These are phyloP conservation scores for Cavia aperea DNA, from an alignment of 2,113 vertebrate genomes.

Conservation along the genomic window DNA sequence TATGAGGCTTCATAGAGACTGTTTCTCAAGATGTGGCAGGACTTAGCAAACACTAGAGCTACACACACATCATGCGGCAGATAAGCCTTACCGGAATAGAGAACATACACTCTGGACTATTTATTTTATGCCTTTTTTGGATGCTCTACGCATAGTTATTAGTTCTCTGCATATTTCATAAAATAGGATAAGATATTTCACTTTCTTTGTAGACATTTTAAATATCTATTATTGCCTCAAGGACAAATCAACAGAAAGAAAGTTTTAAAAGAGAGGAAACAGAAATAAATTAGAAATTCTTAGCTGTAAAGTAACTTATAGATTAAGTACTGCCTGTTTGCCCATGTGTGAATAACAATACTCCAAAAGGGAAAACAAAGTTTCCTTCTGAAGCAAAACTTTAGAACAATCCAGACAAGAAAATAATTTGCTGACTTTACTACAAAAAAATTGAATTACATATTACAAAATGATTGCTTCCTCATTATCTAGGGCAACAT, in stretches of 20 bases:
- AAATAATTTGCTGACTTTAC: slow-evolving; percentile 29
- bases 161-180: not conserved
- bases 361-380: not conserved
- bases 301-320: not conserved
- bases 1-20: not conserved
- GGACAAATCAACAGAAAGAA: not conserved
- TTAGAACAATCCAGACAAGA: slow-evolving; percentile 9
- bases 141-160: not conserved
- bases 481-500: slow-evolving; percentile 5
- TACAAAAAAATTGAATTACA: slow-evolving; percentile 42
- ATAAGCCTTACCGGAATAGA: not conserved
- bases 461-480: slow-evolving; percentile 2
- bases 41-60: not conserved
- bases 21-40: not conserved
- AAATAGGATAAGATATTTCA: not conserved
- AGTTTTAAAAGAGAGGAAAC: not conserved
- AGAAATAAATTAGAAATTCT: not conserved
- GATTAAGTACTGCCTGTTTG: not conserved
- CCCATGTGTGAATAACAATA: not conserved
- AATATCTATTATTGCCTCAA: not conserved
- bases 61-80: not conserved
- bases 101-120: not conserved
- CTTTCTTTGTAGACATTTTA: not conserved
- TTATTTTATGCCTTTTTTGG: not conserved
- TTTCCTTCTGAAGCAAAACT: not conserved